A percentile compares a stretch with the other conserved stretches of the same genome.
These are phyloP conservation scores for Ariopsis seemanni DNA, from an alignment of 2,113 vertebrate species.

Conservation along the genomic window DNA sequence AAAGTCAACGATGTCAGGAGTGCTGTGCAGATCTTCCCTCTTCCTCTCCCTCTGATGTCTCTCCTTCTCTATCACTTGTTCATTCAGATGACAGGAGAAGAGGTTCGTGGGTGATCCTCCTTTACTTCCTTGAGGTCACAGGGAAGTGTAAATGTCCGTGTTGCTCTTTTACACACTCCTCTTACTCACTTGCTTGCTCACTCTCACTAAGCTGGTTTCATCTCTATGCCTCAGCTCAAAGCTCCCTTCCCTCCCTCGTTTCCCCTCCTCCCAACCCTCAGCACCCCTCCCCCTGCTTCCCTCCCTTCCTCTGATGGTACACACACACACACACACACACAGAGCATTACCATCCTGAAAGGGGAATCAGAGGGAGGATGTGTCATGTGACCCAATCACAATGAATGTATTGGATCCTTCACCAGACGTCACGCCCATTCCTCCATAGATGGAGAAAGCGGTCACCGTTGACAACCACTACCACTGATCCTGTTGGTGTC, in stretches of 20 bases:
- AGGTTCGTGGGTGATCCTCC: conserved; percentile 18
- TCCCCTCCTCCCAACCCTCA: conserved; percentile 46
- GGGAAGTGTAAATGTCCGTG: conserved; percentile 6
- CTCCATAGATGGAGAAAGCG: conserved; percentile 48
- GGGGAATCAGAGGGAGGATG: conserved; percentile 63
- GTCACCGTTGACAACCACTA: conserved; percentile 56
- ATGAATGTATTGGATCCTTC: conserved; percentile 63
- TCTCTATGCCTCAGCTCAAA: conserved; percentile 53
- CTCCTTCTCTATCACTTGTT: conserved; percentile 22
- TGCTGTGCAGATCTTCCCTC: conserved; percentile 5
- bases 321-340: conserved; percentile 8
- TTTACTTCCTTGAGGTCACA: conserved; percentile 13
- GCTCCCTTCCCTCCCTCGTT: conserved; percentile 48
- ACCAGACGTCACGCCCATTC: conserved; percentile 67
- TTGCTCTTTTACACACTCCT: conserved; percentile 34
- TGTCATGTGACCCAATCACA: conserved; percentile 58
- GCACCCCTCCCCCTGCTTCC: conserved; percentile 48
- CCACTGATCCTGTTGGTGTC: conserved; percentile 33
- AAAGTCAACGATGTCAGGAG: not conserved
- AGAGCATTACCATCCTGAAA: conserved; percentile 57
- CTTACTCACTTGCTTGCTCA: conserved; percentile 32
- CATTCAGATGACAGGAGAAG: not conserved
- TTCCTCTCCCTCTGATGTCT: conserved; percentile 3
- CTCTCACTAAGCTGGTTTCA: conserved; percentile 64
- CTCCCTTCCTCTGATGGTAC: conserved; percentile 55